Conservation (phyloP, 2,888 invertebrate species). For the Leptinotarsa tumamoca region DNA sequence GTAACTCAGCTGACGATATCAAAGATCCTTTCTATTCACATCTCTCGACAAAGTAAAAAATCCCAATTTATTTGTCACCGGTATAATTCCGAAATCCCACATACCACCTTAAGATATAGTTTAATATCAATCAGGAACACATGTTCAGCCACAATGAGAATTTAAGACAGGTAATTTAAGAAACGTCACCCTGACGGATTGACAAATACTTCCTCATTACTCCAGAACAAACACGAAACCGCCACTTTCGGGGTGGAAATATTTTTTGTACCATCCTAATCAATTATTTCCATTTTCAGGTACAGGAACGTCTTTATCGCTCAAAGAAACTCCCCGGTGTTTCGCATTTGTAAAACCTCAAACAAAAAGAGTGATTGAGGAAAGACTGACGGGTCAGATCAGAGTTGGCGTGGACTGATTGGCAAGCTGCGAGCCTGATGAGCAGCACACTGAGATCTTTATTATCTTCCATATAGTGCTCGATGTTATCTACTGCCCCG, state of each 20-base stretch:
- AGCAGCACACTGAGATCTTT: slow-evolving; percentile 64
- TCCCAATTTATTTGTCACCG: too few relatives aligned
- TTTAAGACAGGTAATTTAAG: neutral
- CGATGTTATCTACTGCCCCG: slow-evolving; percentile 19
- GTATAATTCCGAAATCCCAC: neutral
- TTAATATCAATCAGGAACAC: slow-evolving; percentile 3
- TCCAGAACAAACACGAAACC: slow-evolving; percentile 30
- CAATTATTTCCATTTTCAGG: slow-evolving; percentile 49
- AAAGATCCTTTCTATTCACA: too few relatives aligned
- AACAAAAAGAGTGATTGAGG: slow-evolving; percentile 57
- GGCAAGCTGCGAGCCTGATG: slow-evolving; percentile 66
- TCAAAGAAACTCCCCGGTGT: slow-evolving; percentile 50
- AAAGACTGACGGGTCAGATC: slow-evolving; percentile 56
- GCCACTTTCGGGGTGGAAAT: slow-evolving; percentile 15
- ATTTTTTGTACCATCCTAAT: slow-evolving; percentile 40
- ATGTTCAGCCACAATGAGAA: neutral
- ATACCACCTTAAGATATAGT: neutral
- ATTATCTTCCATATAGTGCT: slow-evolving; percentile 54
- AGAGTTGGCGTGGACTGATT: slow-evolving; percentile 63
- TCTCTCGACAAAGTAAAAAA: too few relatives aligned
- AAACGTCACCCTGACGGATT: slow-evolving; percentile 24
- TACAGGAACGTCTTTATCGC: slow-evolving; percentile 51
- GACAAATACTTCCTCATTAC: slow-evolving; percentile 31
- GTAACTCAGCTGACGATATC: too few relatives aligned
- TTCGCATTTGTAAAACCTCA: slow-evolving; percentile 54